Conservation (phyloP, 1,140 invertebrate genomes). For the Pogonognathellus flavescens region DNA sequence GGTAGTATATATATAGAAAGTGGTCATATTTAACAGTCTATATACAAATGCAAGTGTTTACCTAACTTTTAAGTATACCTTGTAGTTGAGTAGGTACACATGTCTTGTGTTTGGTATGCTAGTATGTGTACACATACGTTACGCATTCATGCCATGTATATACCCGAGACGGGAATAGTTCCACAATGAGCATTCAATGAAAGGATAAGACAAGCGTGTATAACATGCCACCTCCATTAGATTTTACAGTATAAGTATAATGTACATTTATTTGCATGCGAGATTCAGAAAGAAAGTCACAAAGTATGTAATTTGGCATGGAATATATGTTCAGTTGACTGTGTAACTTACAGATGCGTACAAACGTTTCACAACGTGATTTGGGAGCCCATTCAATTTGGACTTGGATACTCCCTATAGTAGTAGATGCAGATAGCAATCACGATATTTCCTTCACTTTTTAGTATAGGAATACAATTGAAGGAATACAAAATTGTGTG, state of each 20-base stretch:
- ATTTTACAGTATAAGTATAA: not conserved
- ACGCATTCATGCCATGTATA: constrained; percentile 5
- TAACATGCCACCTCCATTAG: not conserved
- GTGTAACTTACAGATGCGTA: constrained; percentile 4
- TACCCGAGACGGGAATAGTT: not conserved
- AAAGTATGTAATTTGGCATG: constrained; percentile 36
- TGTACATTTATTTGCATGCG: constrained; percentile 12
- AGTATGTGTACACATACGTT: not conserved
- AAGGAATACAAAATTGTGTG: too few relatives aligned
- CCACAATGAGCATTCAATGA: not conserved
- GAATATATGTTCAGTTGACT: constrained; percentile 11
- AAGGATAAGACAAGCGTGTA: not conserved
- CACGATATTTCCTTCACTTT: not conserved
- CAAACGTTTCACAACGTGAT: constrained; percentile 19
- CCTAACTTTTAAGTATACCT: too few relatives aligned
- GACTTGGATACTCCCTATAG: constrained; percentile 28
- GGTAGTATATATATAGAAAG: too few relatives aligned
- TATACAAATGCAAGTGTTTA: too few relatives aligned
- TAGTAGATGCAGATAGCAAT: constrained; percentile 21
- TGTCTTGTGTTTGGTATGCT: not conserved
- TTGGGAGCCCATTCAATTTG: constrained; percentile 43
- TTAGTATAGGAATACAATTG: too few relatives aligned
- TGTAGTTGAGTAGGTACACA: too few relatives aligned
- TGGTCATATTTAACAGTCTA: too few relatives aligned
- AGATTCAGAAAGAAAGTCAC: not conserved